Percentiles rank a stretch among this genome's conserved stretches.
Evolutionary conservation across 2,113 vertebrate genomes (phyloP).

Genomic region (Microtus richardsoni): DNA sequence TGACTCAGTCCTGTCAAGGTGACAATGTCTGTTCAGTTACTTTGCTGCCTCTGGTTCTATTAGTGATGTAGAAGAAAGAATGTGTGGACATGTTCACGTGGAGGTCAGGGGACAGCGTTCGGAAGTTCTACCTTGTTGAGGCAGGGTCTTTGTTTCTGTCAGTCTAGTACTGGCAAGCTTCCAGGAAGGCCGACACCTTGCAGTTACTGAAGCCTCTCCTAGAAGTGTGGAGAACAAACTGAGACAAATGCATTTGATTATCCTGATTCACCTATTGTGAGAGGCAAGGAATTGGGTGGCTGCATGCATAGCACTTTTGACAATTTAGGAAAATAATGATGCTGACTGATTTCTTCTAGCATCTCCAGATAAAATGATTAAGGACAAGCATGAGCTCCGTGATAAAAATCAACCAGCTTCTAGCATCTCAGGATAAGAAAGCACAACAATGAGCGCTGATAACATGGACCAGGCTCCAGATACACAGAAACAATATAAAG

Average conservation of each 20-base stretch:
- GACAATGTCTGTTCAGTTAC: background rate
- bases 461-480: background rate
- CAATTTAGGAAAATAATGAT: background rate
- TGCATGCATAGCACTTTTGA: background rate
- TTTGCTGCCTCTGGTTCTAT: background rate
- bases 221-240: background rate
- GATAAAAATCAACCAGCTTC: background rate
- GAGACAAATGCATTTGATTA: background rate
- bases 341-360: background rate
- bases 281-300: background rate
- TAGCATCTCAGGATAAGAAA: background rate
- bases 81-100: background rate
- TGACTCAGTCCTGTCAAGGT: background rate
- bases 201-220: background rate
- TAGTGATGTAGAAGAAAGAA: background rate
- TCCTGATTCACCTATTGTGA: background rate
- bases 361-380: background rate
- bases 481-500: background rate
- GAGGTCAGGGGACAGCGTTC: background rate
- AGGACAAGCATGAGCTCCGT: background rate
- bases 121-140: background rate
- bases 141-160: background rate
- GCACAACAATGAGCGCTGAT: background rate
- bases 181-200: background rate
- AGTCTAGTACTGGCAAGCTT: background rate